A percentile compares a stretch with the other conserved stretches of the same genome.
Conservation (phyloP, 2,797 vertebrate species). For the Tympanoctomys barrerae region DNA sequence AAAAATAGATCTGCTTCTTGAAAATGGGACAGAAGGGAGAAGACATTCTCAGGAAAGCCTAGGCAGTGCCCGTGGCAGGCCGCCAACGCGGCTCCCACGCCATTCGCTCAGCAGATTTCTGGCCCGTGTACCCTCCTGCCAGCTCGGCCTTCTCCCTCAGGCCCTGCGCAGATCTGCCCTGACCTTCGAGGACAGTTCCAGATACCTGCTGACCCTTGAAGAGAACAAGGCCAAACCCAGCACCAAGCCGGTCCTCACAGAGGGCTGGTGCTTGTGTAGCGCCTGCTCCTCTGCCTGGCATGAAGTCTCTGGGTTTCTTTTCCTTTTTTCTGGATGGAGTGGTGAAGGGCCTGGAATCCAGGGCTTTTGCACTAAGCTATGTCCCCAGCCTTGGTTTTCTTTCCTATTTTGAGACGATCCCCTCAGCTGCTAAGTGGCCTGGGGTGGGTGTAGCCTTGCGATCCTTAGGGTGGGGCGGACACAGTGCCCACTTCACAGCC, state of each 20-base stretch:
- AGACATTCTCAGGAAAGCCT: not conserved
- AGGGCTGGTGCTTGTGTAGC: accelerated
- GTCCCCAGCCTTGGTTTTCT: not conserved
- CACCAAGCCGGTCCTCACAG: not conserved
- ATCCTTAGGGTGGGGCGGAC: not conserved
- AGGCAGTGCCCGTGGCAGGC: not conserved
- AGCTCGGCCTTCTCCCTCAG: not conserved
- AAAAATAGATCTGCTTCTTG: not conserved
- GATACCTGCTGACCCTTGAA: not conserved
- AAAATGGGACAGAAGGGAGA: not conserved
- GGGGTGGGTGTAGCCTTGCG: not conserved
- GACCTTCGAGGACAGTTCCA: slow-evolving; percentile 11
- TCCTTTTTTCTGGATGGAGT: too few species aligned
- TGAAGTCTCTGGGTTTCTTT: not conserved
- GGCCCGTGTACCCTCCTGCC: not conserved
- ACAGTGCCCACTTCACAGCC: not conserved
- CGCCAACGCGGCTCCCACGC: not conserved
- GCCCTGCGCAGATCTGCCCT: not conserved
- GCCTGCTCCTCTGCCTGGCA: not conserved
- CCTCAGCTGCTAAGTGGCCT: not conserved
- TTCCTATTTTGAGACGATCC: not conserved
- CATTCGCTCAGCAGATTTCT: not conserved
- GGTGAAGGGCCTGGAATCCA: not conserved
- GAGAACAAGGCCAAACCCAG: not conserved
- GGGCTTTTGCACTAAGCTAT: not conserved